These are phyloP conservation scores for Manis pentadactyla DNA, from an alignment of 2,797 vertebrate species.

Conservation along the genomic window DNA sequence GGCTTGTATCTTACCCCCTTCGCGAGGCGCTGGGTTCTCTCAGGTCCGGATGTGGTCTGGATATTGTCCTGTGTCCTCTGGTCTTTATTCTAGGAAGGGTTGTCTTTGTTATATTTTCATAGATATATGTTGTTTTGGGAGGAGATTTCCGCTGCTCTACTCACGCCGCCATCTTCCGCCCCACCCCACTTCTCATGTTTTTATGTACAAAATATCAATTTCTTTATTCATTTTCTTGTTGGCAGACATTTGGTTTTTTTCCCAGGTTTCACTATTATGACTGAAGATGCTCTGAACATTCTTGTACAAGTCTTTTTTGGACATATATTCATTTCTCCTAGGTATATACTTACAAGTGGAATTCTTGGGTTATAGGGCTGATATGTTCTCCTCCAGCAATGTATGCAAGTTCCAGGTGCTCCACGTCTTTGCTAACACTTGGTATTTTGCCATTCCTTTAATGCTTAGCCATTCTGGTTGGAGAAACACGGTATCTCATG, in stretches of 20 bases:
- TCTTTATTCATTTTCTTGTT: not conserved
- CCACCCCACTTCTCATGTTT: not conserved
- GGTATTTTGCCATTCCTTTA: not conserved
- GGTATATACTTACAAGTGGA: not conserved
- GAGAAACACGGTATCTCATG: not conserved
- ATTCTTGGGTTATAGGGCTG: not conserved
- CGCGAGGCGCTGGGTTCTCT: no score
- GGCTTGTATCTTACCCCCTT: no score
- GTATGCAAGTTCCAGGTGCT: not conserved
- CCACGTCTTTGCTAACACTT: not conserved
- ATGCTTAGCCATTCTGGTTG: not conserved
- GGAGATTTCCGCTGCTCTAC: no score
- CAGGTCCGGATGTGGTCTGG: no score
- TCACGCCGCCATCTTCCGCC: no score
- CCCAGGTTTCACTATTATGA: not conserved
- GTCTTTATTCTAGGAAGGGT: no score
- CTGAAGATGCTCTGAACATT: not conserved
- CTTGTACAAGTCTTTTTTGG: not conserved
- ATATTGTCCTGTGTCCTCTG: no score
- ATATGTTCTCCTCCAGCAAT: not conserved
- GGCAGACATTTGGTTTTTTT: not conserved
- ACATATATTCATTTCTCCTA: not conserved
- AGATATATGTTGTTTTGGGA: no score
- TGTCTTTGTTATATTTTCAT: no score
- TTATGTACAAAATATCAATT: not conserved